Conservation (phyloP, 2,888 invertebrate species). For the Alsophila aescularia region DNA sequence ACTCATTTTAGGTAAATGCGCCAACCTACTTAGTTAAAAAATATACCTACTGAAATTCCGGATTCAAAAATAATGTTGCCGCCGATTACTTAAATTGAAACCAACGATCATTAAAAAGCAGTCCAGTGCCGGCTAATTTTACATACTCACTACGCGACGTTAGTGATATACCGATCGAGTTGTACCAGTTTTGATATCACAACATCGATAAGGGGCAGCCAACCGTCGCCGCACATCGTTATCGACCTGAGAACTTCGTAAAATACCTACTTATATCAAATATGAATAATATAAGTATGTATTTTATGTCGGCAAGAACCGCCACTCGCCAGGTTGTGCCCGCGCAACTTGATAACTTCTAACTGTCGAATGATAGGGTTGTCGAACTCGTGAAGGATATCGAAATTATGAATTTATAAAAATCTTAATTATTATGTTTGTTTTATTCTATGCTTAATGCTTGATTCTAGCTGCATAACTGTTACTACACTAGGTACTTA, state of each 20-base stretch:
- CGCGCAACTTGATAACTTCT: slow-evolving; percentile 31
- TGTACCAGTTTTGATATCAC: slow-evolving; percentile 61
- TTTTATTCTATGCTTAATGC: neutral
- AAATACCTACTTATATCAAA: slow-evolving; percentile 15
- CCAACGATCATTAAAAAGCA: neutral
- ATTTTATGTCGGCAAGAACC: too few relatives aligned
- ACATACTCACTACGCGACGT: slow-evolving; percentile 35
- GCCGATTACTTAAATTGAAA: too few relatives aligned
- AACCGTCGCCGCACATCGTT: slow-evolving; percentile 32
- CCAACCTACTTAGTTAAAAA: too few relatives aligned
- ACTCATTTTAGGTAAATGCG: too few relatives aligned
- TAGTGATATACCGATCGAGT: slow-evolving; percentile 55
- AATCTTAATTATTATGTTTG: neutral
- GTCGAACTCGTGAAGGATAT: neutral
- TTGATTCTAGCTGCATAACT: too few relatives aligned
- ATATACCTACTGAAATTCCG: too few relatives aligned
- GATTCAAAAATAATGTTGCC: too few relatives aligned
- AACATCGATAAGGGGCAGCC: slow-evolving; percentile 56
- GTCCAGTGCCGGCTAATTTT: neutral
- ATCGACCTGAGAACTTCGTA: slow-evolving; percentile 45
- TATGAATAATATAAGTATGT: too few relatives aligned
- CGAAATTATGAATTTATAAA: neutral
- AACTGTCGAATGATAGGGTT: slow-evolving; percentile 5
- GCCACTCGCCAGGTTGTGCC: slow-evolving; percentile 24
- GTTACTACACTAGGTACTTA: too few relatives aligned